Percentiles rank a stretch among this genome's conserved stretches.
phyloP scores from a whole-genome alignment of 2,888 invertebrate species.

The Dryocosmus kuriphilus region DNA sequence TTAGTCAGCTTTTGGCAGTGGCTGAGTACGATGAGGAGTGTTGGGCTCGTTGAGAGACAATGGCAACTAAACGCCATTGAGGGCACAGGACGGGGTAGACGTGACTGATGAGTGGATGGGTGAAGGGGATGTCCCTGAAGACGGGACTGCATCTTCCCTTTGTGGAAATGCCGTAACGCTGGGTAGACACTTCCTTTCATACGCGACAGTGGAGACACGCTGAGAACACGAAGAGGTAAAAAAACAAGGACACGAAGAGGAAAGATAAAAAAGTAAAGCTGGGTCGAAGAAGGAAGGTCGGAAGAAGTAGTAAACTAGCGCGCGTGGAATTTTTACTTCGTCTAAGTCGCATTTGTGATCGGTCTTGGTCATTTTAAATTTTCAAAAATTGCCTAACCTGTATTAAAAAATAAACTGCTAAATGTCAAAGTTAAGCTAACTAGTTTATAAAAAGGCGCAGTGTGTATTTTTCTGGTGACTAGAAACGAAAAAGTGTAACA shows the following conservation, averaged over 20 bases:
- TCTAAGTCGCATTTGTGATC: conserved; percentile 9
- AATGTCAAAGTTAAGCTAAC: conserved; percentile 1
- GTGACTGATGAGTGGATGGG: conserved; percentile 56
- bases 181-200: conserved; percentile 75
- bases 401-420: conserved; percentile 20
- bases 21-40: conserved; percentile 64
- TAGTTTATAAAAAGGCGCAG: neutral
- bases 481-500: neutral
- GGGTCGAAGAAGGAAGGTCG: conserved; percentile 52
- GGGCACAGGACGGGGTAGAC: conserved; percentile 53
- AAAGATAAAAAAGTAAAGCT: conserved; percentile 51
- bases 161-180: conserved; percentile 72
- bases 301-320: conserved; percentile 54
- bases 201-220: conserved; percentile 64
- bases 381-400: conserved; percentile 12
- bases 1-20: conserved; percentile 74
- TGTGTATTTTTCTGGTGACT: neutral
- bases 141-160: conserved; percentile 69
- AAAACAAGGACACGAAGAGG: conserved; percentile 45
- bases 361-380: neutral
- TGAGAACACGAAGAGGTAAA: conserved; percentile 15
- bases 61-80: conserved; percentile 70
- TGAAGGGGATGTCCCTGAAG: conserved; percentile 63
- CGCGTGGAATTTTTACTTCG: conserved; percentile 44
- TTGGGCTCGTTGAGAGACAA: conserved; percentile 73